A percentile compares a stretch with the other conserved stretches of the same genome.
phyloP scores from a whole-genome alignment of 1,140 invertebrate genomes.

The Drosophila rufa region DNA sequence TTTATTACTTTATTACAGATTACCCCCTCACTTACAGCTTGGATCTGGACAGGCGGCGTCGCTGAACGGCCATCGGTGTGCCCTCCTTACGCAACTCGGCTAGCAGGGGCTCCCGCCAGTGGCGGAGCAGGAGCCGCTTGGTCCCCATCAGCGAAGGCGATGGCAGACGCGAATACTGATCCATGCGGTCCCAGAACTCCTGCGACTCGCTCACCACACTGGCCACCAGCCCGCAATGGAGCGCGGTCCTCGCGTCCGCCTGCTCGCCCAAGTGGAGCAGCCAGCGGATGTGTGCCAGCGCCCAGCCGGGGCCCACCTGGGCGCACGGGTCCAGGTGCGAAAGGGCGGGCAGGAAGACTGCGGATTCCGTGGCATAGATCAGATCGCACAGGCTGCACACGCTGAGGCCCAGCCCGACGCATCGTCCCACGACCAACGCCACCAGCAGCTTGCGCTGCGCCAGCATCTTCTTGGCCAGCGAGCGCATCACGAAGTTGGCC shows the following conservation, averaged over 20 bases:
- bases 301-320: constrained; percentile 94
- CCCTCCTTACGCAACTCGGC: constrained; percentile 48
- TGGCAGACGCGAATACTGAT: constrained; percentile 86
- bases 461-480: constrained; percentile 93
- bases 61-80: constrained; percentile 42
- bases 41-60: constrained; percentile 10
- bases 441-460: constrained; percentile 95
- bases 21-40: not conserved
- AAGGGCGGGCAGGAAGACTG: constrained; percentile 95
- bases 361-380: constrained; percentile 93
- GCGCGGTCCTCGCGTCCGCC: constrained; percentile 91
- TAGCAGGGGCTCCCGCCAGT: constrained; percentile 42
- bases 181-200: constrained; percentile 87
- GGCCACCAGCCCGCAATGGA: constrained; percentile 89
- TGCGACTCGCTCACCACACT: constrained; percentile 87
- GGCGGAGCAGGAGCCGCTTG: constrained; percentile 86
- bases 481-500: constrained; percentile 85
- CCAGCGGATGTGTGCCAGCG: constrained; percentile 93
- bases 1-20: not conserved
- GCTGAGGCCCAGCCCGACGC: constrained; percentile 96
- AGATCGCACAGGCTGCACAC: constrained; percentile 94
- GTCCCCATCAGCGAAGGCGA: constrained; percentile 86
- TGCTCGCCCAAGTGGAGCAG: constrained; percentile 91
- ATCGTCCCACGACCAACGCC: constrained; percentile 96
- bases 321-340: constrained; percentile 91